phyloP scores from a whole-genome alignment of 2,113 vertebrate species.

The Lophotis ruficrista region DNA sequence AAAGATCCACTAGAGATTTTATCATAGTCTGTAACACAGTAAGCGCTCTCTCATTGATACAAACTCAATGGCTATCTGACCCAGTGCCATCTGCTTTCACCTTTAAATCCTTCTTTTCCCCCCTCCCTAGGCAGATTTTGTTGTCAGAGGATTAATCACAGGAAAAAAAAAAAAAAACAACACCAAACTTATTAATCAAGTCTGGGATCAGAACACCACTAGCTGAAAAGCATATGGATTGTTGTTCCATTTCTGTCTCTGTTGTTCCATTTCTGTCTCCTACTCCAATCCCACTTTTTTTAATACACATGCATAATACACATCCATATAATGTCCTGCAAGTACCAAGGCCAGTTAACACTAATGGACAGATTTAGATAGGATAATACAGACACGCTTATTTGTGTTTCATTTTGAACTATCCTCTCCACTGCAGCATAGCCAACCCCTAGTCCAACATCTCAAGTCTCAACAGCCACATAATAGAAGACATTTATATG shows the following conservation, averaged over 20 bases:
- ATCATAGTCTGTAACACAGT: not conserved
- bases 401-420: not conserved
- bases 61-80: not conserved
- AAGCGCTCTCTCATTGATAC: not conserved
- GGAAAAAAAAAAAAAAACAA: not conserved
- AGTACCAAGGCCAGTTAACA: not conserved
- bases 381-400: not conserved
- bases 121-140: not conserved
- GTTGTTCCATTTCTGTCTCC: not conserved
- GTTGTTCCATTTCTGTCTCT: not conserved
- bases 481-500: not conserved
- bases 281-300: not conserved
- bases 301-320: not conserved
- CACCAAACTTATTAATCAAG: not conserved
- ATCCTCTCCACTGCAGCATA: not conserved
- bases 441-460: not conserved
- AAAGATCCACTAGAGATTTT: not conserved
- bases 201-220: not conserved
- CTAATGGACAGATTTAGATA: not conserved
- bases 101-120: not conserved
- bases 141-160: not conserved
- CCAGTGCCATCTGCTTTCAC: not conserved
- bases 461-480: not conserved
- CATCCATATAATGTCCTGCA: not conserved
- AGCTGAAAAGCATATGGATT: not conserved